phyloP scores from a whole-genome alignment of 92 coral and sea anemone species.

The Epizoanthus stellaris region DNA sequence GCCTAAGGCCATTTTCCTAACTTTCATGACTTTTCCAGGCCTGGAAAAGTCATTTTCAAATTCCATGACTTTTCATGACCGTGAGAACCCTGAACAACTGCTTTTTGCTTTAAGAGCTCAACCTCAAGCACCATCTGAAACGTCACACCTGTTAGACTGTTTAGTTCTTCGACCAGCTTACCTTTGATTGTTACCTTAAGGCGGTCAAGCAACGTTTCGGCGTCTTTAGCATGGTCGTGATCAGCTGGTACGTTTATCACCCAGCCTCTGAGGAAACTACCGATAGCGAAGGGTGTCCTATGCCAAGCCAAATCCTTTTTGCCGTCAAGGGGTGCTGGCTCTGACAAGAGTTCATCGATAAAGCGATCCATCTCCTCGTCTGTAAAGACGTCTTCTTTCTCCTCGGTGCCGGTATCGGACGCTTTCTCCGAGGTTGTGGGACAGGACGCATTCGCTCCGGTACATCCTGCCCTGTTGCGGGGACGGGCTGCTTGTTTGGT shows the following conservation, averaged over 20 bases:
- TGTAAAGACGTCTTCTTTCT: constrained; percentile 15
- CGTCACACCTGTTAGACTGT: not conserved
- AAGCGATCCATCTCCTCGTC: constrained; percentile 19
- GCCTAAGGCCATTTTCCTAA: no score
- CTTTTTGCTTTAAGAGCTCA: not conserved
- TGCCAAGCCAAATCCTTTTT: constrained; percentile 5
- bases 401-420: not conserved
- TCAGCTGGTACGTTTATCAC: not conserved
- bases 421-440: not conserved
- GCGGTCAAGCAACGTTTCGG: constrained; percentile 2
- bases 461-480: no score
- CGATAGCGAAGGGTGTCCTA: constrained; percentile 1
- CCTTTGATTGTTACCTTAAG: not conserved
- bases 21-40: no score
- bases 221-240: not conserved
- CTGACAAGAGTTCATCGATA: constrained; percentile 3
- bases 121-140: constrained; percentile 29
- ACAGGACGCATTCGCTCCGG: not conserved
- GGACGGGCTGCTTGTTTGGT: no score
- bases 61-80: no score
- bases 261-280: constrained; percentile 17
- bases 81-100: no score
- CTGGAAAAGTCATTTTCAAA: no score
- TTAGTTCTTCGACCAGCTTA: constrained; percentile 1
- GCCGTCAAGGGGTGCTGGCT: not conserved